Conservation (phyloP, 2,113 vertebrate genomes). For the Xenopus borealis region DNA sequence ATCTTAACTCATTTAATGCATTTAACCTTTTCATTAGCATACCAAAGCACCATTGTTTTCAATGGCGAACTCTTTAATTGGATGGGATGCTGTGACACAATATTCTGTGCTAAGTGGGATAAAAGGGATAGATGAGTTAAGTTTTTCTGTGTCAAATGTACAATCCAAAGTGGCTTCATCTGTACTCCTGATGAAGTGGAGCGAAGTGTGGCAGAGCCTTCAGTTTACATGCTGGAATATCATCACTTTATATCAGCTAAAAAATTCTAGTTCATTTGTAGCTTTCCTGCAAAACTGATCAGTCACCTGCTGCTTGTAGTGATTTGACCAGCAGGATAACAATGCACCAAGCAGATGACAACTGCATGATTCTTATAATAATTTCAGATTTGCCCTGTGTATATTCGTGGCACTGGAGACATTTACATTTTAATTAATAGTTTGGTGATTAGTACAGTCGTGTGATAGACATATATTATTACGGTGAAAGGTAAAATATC, state of each 20-base stretch:
- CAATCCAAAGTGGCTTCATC: no score
- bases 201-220: no score
- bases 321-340: slow-evolving; percentile 17
- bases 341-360: background rate
- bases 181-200: no score
- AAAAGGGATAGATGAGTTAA: no score
- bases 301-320: slow-evolving; percentile 5
- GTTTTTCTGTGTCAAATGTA: no score
- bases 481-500: background rate
- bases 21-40: no score
- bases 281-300: background rate
- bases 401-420: background rate
- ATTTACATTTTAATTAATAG: slow-evolving; percentile 22
- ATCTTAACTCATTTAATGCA: no score
- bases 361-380: background rate
- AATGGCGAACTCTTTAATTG: no score
- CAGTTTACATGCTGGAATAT: no score
- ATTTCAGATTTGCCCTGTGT: slow-evolving; percentile 2
- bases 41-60: no score
- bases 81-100: no score
- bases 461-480: background rate
- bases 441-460: background rate
- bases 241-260: background rate
- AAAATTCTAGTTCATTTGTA: background rate
- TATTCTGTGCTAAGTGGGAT: no score